Percentiles rank a stretch among this genome's conserved stretches.
Evolutionary conservation across 1,140 invertebrate genomes (phyloP).

Genomic region (Bombus fervidus): DNA sequence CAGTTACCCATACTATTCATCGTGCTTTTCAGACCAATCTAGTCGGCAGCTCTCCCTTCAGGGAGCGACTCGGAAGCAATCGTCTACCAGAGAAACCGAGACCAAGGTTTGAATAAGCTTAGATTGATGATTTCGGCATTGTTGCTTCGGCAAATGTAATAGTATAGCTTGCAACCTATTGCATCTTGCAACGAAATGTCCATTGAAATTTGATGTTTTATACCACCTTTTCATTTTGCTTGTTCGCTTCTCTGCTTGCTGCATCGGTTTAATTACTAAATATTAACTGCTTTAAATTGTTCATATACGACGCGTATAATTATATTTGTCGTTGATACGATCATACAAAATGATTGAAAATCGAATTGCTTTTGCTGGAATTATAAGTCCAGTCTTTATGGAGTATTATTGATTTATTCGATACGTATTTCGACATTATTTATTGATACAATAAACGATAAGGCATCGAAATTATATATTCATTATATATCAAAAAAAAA

Average conservation of each 20-base stretch:
- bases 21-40: conserved; percentile 81
- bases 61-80: conserved; percentile 93
- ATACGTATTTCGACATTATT: not conserved
- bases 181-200: conserved; percentile 44
- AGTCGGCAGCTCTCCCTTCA: conserved; percentile 90
- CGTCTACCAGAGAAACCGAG: conserved; percentile 90
- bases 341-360: not conserved
- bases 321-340: not conserved
- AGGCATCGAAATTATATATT: not conserved
- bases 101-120: conserved; percentile 87
- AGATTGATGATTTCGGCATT: conserved; percentile 64
- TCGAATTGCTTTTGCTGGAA: not conserved
- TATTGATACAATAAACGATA: too few species aligned
- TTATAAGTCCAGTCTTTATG: not conserved
- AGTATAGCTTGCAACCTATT: conserved; percentile 52
- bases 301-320: not conserved
- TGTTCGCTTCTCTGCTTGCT: conserved; percentile 19
- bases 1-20: conserved; percentile 69
- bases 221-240: conserved; percentile 53
- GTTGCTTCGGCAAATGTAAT: conserved; percentile 60
- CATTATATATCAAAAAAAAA: not conserved
- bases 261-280: conserved; percentile 19
- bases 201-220: conserved; percentile 49
- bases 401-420: not conserved
- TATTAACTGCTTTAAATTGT: not conserved